Conservation (phyloP, 2,113 vertebrate species). For the Bos javanicus region DNA sequence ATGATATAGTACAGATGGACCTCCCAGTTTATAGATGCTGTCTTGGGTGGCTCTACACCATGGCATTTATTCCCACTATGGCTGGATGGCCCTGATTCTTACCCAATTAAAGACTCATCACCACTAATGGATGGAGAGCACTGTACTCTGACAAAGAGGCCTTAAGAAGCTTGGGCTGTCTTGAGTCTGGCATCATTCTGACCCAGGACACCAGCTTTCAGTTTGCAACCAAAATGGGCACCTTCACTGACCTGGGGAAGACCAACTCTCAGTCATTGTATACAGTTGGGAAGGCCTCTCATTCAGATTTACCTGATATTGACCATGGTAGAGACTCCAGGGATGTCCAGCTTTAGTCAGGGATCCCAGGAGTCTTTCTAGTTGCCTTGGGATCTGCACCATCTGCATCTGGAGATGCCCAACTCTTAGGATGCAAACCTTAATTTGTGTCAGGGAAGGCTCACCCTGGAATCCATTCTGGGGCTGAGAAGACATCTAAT, state of each 20-base stretch:
- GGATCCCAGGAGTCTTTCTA: neutral
- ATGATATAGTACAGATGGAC: neutral
- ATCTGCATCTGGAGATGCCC: neutral
- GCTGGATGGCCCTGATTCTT: neutral
- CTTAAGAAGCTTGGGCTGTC: neutral
- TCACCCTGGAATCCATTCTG: neutral
- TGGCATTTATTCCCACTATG: neutral
- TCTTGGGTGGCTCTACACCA: neutral
- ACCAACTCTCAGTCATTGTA: neutral
- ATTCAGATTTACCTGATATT: neutral
- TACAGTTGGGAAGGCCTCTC: neutral
- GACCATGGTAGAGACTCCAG: neutral
- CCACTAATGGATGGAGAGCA: neutral
- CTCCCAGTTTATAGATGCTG: neutral
- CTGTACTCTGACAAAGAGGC: neutral
- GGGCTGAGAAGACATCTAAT: neutral
- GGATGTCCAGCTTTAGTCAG: neutral
- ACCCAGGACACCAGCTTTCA: neutral
- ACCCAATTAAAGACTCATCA: neutral
- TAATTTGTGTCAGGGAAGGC: neutral
- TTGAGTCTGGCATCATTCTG: accelerated
- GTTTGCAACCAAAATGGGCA: neutral
- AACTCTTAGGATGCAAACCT: neutral
- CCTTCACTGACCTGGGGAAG: neutral
- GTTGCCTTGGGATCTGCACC: neutral